Base-by-base conservation (phyloP, 2,888 invertebrate species). In the Coecobrya sp. region DNA sequence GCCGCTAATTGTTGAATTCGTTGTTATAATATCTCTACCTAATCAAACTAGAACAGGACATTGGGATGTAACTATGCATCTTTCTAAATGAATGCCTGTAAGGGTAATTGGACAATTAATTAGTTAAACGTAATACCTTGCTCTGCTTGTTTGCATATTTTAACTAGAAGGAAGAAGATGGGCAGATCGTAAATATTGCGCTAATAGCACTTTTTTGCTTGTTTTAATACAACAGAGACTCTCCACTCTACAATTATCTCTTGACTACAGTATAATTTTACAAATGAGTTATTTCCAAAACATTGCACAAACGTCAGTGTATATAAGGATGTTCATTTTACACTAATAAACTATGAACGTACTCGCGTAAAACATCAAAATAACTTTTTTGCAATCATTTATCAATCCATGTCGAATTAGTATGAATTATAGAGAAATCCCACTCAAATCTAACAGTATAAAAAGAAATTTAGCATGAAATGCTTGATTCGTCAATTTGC, bases 41-140 rank as follows among this genome's bases (percentile, higher is more conserved):
- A 81, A 81, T 88, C 81, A 89, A 89, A 89, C 89, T 90, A 90
- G 90, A 90, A 85, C 90, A 85, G 42, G 73, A 59, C 36, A 42
- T 8, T 27, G 62, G 65, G 62, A n/a, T 42, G 36, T 19, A 70
- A 11, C 16, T 76, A 10, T 49, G 5, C 68, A 85, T 85, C 45
- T 68, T 11, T 55, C 62, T 76, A 79, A 82, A 70, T 59, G 73
- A 73, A 85, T 79, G 85, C 73, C 73, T 90, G 62, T 70, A 36
- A 90, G 84, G 89, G 73, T 89, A 89, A 89, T 89, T 90, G 90
- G 89, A 65, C 90, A 85, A 90, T 85, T 85, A 90, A 90, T 90
- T 90, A 90, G 85, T 30, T 65, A 85, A 90, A 89, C 55, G 73
- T 73, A 85, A 85, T 90, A 76, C 85, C 85, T 79, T 90, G 76